A percentile compares a stretch with the other conserved stretches of the same genome.
These are phyloP conservation scores for Pachyrhynchus sulphureomaculatus DNA, from an alignment of 1,140 invertebrate genomes.

Conservation along the genomic window DNA sequence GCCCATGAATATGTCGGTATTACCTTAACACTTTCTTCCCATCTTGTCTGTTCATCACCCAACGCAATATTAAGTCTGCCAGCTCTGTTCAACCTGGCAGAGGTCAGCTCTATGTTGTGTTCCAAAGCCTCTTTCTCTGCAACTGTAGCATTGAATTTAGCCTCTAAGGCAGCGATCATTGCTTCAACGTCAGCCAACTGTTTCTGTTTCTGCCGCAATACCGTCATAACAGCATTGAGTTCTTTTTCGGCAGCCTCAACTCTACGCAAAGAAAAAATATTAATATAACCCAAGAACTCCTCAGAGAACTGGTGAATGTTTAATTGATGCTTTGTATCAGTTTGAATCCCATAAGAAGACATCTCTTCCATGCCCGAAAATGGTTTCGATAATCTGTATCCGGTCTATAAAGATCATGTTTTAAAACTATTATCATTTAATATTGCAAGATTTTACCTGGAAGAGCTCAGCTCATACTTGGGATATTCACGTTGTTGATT, in stretches of 20 bases:
- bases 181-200: slow-evolving; percentile 72
- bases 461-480: too few species aligned
- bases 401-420: too few species aligned
- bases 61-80: slow-evolving; percentile 81
- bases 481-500: too few species aligned
- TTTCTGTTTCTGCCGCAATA: slow-evolving; percentile 77
- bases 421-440: too few species aligned
- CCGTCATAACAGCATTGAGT: slow-evolving; percentile 71
- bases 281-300: too few species aligned
- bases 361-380: too few species aligned
- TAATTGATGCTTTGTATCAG: too few species aligned
- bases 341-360: too few species aligned
- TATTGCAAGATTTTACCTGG: too few species aligned
- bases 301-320: too few species aligned
- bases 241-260: slow-evolving; percentile 72
- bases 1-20: too few species aligned
- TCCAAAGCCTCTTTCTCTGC: slow-evolving; percentile 65
- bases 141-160: slow-evolving; percentile 51
- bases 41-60: slow-evolving; percentile 79
- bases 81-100: slow-evolving; percentile 73
- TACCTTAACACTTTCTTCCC: slow-evolving; percentile 75
- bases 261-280: slow-evolving; percentile 50
- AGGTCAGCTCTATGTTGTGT: slow-evolving; percentile 76
- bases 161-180: slow-evolving; percentile 55
- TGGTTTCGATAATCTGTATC: neutral